Conservation (phyloP, 1,140 invertebrate species). For the Heliconius hermathena region DNA sequence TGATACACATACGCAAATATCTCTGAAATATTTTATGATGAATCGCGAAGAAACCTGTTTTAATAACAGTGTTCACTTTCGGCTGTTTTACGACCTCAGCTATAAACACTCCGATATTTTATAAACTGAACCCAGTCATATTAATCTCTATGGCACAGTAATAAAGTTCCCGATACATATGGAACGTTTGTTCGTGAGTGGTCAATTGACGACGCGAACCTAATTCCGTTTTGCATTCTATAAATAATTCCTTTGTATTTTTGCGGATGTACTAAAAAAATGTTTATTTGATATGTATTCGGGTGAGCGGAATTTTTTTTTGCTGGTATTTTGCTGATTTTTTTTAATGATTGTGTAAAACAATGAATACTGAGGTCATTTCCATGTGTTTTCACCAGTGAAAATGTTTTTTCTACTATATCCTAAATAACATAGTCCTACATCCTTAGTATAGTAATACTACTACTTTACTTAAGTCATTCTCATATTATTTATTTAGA, state of each 20-base stretch:
- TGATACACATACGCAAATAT: constrained; percentile 2
- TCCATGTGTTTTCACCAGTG: too few relatives aligned
- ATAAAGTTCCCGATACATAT: constrained; percentile 15
- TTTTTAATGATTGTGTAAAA: not conserved
- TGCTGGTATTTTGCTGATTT: not conserved
- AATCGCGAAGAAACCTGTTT: constrained; percentile 31
- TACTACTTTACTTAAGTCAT: too few relatives aligned
- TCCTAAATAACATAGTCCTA: too few relatives aligned
- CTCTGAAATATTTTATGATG: constrained; percentile 26
- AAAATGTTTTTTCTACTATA: too few relatives aligned
- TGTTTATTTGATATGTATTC: not conserved
- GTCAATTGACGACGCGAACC: constrained; percentile 36
- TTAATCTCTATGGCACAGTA: constrained; percentile 20
- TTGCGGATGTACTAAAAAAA: constrained; percentile 9
- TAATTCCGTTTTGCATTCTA: constrained; percentile 29
- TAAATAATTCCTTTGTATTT: constrained; percentile 18
- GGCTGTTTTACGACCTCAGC: constrained; percentile 35
- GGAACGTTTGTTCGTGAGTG: constrained; percentile 25
- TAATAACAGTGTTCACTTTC: constrained; percentile 42
- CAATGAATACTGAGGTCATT: too few relatives aligned
- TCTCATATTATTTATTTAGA: too few relatives aligned
- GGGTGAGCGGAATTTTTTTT: not conserved
- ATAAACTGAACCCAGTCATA: constrained; percentile 17
- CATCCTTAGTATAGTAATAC: too few relatives aligned
- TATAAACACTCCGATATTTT: constrained; percentile 35